Evolutionary conservation across 1,140 invertebrate species (phyloP).

Genomic region (Dinoponera quadriceps): DNA sequence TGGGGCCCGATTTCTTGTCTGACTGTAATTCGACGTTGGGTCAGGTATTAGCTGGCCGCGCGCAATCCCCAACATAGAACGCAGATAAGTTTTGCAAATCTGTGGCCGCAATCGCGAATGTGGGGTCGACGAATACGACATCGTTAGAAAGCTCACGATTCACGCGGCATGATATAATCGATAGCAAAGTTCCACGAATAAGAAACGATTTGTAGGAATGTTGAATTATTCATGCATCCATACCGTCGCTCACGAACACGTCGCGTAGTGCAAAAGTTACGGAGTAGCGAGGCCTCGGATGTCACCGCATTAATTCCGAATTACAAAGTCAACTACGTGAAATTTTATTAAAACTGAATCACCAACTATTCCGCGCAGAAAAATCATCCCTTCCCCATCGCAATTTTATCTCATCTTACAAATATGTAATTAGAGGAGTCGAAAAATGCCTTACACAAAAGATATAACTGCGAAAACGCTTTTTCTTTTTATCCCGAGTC

Average conservation of each 20-base stretch:
- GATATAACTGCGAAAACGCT: background rate
- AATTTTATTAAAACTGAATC: constrained; percentile 51
- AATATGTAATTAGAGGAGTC: background rate
- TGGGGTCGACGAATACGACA: constrained; percentile 27
- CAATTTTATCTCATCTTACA: constrained; percentile 8
- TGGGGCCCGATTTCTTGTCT: too few relatives aligned
- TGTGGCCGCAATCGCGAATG: background rate
- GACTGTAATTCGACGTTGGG: too few relatives aligned
- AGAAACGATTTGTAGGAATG: constrained; percentile 39
- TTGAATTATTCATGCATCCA: constrained; percentile 52
- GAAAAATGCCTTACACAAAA: background rate
- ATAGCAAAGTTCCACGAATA: constrained; percentile 48
- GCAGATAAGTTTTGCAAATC: background rate
- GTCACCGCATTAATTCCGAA: constrained; percentile 55
- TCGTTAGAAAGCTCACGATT: background rate
- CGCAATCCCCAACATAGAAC: too few relatives aligned
- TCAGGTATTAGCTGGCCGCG: too few relatives aligned
- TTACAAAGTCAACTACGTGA: constrained; percentile 31
- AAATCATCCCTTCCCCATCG: background rate
- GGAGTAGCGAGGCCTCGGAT: constrained; percentile 17
- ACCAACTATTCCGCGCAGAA: background rate
- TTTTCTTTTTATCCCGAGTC: too few relatives aligned
- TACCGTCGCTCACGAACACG: constrained; percentile 7
- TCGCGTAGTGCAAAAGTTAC: constrained; percentile 35
- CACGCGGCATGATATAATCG: constrained; percentile 31